A percentile compares a stretch with the other conserved stretches of the same genome.
phyloP scores from a whole-genome alignment of 2,113 vertebrate species.

The Neolamprologus modestus region DNA sequence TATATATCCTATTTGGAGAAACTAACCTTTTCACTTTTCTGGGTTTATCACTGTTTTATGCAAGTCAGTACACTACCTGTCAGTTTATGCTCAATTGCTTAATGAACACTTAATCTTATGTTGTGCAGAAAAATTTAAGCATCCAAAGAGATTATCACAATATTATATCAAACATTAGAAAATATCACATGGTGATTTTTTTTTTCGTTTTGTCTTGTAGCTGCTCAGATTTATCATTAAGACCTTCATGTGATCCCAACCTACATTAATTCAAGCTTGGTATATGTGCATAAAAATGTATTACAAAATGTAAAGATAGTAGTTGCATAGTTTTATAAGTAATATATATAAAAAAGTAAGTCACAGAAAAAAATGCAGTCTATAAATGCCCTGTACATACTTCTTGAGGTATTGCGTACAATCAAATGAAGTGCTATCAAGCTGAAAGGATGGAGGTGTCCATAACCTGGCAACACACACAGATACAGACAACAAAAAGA shows the following conservation, averaged over 20 bases:
- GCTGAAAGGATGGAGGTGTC: neutral
- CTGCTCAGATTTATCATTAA: neutral
- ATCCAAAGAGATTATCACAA: neutral
- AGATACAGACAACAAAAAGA: neutral
- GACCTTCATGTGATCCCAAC: neutral
- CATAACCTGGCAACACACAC: neutral
- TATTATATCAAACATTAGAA: neutral
- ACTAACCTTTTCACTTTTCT: neutral
- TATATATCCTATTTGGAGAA: neutral
- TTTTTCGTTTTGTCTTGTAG: neutral
- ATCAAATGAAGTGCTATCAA: neutral
- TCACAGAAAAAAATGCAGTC: neutral
- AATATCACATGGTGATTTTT: neutral
- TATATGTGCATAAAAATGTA: neutral
- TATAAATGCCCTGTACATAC: neutral
- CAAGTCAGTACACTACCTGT: neutral
- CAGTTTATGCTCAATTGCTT: neutral
- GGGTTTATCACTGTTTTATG: neutral
- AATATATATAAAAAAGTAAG: neutral
- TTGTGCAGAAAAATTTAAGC: neutral
- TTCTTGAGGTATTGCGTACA: neutral
- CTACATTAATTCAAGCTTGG: neutral
- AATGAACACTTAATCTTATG: neutral
- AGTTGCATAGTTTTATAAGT: neutral
- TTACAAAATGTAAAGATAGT: neutral